These are phyloP conservation scores for Streblospio benedicti DNA, from an alignment of 1,140 invertebrate genomes.

Conservation along the genomic window DNA sequence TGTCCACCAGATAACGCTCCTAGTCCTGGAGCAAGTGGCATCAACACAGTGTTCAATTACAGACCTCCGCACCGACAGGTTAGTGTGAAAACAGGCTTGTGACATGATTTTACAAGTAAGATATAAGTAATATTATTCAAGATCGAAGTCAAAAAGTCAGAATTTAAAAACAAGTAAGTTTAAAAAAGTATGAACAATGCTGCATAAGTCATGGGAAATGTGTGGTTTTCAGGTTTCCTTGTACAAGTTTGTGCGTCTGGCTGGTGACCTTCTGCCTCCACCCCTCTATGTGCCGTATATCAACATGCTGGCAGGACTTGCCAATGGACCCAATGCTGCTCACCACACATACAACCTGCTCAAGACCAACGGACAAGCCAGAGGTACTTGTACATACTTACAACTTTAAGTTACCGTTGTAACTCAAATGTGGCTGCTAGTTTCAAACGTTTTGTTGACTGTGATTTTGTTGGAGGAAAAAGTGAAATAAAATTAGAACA, in stretches of 20 bases:
- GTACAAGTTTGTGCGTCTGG: slow-evolving; percentile 81
- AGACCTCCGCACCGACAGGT: slow-evolving; percentile 45
- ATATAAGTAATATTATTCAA: too few species aligned
- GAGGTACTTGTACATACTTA: slow-evolving; percentile 20
- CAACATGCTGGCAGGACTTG: slow-evolving; percentile 73
- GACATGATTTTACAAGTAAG: neutral
- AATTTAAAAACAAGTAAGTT: too few species aligned
- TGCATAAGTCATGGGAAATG: too few species aligned
- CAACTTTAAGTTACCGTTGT: neutral
- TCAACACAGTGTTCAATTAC: slow-evolving; percentile 20
- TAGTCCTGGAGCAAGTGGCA: slow-evolving; percentile 17
- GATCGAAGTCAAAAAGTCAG: too few species aligned
- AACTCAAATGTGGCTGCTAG: slow-evolving; percentile 15
- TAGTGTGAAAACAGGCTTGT: slow-evolving; percentile 6
- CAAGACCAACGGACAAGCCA: slow-evolving; percentile 58
- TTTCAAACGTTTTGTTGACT: slow-evolving; percentile 12
- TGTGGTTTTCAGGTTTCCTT: slow-evolving; percentile 65
- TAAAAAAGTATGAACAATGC: too few species aligned
- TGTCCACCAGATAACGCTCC: slow-evolving; percentile 53
- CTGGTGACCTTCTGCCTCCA: slow-evolving; percentile 76
- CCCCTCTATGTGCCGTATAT: slow-evolving; percentile 78
- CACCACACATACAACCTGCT: slow-evolving; percentile 77
- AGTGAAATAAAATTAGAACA: too few species aligned
- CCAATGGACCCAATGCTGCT: slow-evolving; percentile 62
- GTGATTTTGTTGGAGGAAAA: too few species aligned